Base-by-base conservation (phyloP, 2,113 vertebrate species). In the Bubo scandiacus region DNA sequence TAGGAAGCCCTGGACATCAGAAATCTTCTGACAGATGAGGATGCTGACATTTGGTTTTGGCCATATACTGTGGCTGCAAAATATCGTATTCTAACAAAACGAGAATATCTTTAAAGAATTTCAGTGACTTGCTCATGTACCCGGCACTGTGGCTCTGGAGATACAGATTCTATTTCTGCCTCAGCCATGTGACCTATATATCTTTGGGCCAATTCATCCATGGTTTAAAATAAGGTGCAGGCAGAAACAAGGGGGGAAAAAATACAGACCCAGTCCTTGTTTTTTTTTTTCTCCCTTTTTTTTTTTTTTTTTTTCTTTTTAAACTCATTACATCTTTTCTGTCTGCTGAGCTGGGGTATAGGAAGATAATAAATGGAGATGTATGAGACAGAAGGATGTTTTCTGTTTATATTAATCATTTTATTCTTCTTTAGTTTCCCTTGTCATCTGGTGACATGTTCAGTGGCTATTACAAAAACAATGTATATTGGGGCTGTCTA, bases 81-180 rank as follows among this genome's bases (percentile, higher is more conserved):
- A 67, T 30, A 11, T 38, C 57, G 55, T 54, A 27, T 32, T 66
- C 63, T 86, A 77, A 74, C 14, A 47, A n/a, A 94, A 34, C 30
- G 55, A 27, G 73, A 79, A 49, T 3, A 57, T 57, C 57, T 94
- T 65, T 22, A 59, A 86, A 68, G 83, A 55, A 18, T 71, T 55
- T 15, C 86, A 59, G 72, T 54, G 77, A 29, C 59, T 51, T 13
- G 47, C n/a, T 89, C 0, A 0, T 42, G 75, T n/a, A 34, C 10
- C 59, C 45, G 2, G 77, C 36, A 2, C 71, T 3, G 7, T 45
- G 83, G 66, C 91, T 92, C 93, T 89, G 68, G 86, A 92, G 91
- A 94, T 47, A 6, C 4, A 8, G 91, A 32, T 94, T 91, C 94
- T 95, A 78, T 95, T 96, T 92, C 93, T 96, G 93, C 83, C 68